Percentiles rank a stretch among this genome's conserved stretches.
Conservation (phyloP, 2,888 invertebrate species). For the Dione vanillae region DNA sequence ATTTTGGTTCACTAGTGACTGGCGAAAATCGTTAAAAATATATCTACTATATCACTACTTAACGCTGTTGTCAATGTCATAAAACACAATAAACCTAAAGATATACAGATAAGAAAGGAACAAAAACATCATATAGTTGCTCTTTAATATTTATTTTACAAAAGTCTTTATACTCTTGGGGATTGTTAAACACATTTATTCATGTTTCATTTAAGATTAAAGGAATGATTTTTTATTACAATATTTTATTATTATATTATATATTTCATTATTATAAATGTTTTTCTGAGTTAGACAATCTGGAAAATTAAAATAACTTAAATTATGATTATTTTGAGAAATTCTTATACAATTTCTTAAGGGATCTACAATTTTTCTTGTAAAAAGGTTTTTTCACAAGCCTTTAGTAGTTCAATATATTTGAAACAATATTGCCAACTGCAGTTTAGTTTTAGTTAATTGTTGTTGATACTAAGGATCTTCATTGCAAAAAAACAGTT, state of each 20-base stretch:
- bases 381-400: background rate
- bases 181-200: background rate
- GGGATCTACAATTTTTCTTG: background rate
- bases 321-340: background rate
- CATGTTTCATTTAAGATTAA: background rate
- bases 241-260: background rate
- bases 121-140: background rate
- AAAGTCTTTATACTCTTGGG: slow-evolving; percentile 17
- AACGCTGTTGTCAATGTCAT: too few relatives aligned
- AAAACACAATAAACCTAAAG: background rate
- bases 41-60: too few relatives aligned
- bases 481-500: background rate
- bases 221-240: slow-evolving; percentile 13
- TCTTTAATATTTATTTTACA: slow-evolving; percentile 16
- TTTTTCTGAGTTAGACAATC: background rate
- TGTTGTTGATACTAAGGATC: too few relatives aligned
- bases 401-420: background rate
- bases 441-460: too few relatives aligned
- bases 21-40: too few relatives aligned
- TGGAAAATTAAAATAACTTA: background rate
- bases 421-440: background rate
- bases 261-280: background rate
- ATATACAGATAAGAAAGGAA: background rate
- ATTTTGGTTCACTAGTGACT: too few relatives aligned
- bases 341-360: background rate